Conservation (phyloP, 2,113 vertebrate genomes). For the Calyptomena viridis region DNA sequence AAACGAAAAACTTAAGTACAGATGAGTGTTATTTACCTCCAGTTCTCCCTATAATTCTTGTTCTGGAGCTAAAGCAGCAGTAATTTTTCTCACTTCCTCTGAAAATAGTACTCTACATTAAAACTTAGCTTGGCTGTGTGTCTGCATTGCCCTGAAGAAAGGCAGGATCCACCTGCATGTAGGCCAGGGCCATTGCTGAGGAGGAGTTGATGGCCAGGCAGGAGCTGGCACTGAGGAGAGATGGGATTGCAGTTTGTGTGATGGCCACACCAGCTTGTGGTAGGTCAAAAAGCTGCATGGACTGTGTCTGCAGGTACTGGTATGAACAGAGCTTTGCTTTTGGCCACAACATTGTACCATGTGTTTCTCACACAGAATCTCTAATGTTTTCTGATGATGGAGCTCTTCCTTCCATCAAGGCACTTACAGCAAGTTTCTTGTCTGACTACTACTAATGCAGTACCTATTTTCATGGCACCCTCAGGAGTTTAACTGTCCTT, state of each 20-base stretch:
- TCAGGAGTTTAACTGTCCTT: not conserved
- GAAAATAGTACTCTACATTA: not conserved
- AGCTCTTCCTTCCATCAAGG: not conserved
- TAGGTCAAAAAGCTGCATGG: not conserved
- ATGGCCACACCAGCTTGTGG: fast-evolving
- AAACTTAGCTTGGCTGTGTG: not conserved
- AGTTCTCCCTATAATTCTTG: not conserved
- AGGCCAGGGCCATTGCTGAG: not conserved
- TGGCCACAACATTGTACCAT: too few relatives aligned
- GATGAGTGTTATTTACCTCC: not conserved
- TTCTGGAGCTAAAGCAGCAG: not conserved
- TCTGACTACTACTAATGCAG: not conserved
- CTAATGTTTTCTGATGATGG: not conserved
- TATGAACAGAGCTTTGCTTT: not conserved
- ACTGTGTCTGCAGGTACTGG: not conserved
- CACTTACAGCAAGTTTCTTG: not conserved
- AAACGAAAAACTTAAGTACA: not conserved
- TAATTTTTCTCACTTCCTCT: not conserved
- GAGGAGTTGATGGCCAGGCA: not conserved
- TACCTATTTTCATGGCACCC: not conserved
- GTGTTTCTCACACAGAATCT: not conserved
- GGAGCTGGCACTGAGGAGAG: not conserved
- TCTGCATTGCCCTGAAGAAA: not conserved
- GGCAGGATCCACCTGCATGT: not conserved
- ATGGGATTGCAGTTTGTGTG: not conserved